Evolutionary conservation across 2,797 vertebrate species (phyloP).

Genomic region (Takifugu ocellatus): DNA sequence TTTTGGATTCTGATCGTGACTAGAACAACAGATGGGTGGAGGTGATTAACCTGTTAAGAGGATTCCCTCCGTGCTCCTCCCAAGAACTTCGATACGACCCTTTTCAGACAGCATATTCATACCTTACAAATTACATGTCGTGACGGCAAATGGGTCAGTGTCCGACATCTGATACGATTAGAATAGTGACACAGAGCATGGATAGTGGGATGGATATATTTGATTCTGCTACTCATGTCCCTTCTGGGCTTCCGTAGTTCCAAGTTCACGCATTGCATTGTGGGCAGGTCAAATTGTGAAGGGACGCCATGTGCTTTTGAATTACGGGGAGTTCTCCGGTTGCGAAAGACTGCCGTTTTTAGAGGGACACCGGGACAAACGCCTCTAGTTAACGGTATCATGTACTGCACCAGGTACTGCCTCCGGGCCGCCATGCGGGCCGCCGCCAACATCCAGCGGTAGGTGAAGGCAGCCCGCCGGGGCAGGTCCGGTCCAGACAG

Average conservation of each 20-base stretch:
- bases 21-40: slow-evolving; percentile 47
- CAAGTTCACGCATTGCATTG: slow-evolving; percentile 58
- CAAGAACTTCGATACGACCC: slow-evolving; percentile 8
- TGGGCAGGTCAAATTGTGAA: slow-evolving; percentile 75
- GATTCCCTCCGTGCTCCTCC: slow-evolving; percentile 53
- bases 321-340: background rate
- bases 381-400: slow-evolving; percentile 29
- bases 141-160: too few species aligned
- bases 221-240: background rate
- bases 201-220: too few species aligned
- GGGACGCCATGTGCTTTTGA: slow-evolving; percentile 82
- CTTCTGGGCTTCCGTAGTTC: slow-evolving; percentile 22
- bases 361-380: slow-evolving; percentile 2
- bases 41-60: slow-evolving; percentile 69
- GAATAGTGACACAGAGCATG: background rate
- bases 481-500: too few species aligned
- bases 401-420: slow-evolving; percentile 73
- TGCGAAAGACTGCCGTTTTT: background rate
- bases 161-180: background rate
- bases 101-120: background rate
- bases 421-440: slow-evolving; percentile 68
- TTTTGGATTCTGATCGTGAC: slow-evolving; percentile 26
- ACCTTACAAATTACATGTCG: too few species aligned
- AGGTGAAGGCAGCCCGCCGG: slow-evolving; percentile 28
- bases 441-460: slow-evolving; percentile 63